Evolutionary conservation across 2,113 vertebrate species (phyloP).

Genomic region (Tricholaema leucomelas): DNA sequence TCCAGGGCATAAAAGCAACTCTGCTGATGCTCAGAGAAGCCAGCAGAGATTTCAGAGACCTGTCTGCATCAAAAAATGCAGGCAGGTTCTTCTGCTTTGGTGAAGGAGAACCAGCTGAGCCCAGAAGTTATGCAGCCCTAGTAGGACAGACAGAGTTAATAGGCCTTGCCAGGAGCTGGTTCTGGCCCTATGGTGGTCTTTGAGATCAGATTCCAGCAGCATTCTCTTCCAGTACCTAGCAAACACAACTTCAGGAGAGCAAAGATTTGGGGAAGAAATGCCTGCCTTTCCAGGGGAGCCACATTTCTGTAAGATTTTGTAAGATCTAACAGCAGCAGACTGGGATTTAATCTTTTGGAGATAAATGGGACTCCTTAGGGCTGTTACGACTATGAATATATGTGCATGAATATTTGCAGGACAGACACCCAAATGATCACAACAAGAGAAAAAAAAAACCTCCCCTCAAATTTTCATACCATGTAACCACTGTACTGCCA

Average conservation of each 20-base stretch:
- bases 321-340: background rate
- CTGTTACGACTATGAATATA: background rate
- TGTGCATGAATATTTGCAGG: background rate
- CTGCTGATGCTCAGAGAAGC: accelerated
- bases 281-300: background rate
- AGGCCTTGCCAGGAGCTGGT: background rate
- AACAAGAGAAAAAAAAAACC: background rate
- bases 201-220: background rate
- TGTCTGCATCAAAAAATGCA: background rate
- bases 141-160: background rate
- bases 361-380: background rate
- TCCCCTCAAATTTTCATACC: background rate
- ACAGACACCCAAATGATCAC: background rate
- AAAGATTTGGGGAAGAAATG: accelerated
- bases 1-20: background rate
- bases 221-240: accelerated
- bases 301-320: accelerated
- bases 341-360: background rate
- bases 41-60: background rate
- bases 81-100: background rate
- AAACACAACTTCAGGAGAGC: background rate
- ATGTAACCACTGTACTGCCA: accelerated
- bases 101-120: background rate
- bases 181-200: background rate
- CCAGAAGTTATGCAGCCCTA: background rate